phyloP scores from a whole-genome alignment of 1,140 invertebrate species.

The Drosophila micromelanica region DNA sequence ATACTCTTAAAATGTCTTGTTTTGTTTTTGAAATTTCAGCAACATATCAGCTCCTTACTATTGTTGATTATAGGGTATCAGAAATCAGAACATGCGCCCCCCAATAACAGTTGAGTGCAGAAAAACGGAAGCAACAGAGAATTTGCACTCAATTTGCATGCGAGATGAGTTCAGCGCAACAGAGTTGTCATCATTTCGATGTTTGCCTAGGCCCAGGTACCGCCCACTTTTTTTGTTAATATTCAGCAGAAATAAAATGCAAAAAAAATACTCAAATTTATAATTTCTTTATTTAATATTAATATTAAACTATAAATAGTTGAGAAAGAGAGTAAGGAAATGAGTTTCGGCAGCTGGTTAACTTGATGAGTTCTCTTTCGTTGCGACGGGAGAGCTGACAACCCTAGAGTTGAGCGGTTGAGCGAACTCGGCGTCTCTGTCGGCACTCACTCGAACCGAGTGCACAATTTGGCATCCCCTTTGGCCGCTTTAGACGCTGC shows the following conservation, averaged over 20 bases:
- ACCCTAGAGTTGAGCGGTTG: constrained; percentile 32
- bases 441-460: constrained; percentile 47
- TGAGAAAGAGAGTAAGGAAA: no score
- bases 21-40: neutral
- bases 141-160: constrained; percentile 46
- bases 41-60: no score
- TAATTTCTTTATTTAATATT: no score
- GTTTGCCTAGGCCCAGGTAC: neutral
- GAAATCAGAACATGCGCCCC: constrained; percentile 22
- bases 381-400: constrained; percentile 22
- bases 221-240: constrained; percentile 2
- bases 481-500: constrained; percentile 16
- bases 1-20: no score
- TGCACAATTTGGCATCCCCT: constrained; percentile 15
- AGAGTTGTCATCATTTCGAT: constrained; percentile 18
- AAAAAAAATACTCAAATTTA: no score
- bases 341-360: no score
- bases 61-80: constrained; percentile 8
- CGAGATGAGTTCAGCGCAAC: constrained; percentile 15
- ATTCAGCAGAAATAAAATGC: no score
- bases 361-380: no score
- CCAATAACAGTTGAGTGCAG: constrained; percentile 20
- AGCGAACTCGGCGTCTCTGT: constrained; percentile 34
- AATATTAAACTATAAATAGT: no score
- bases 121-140: constrained; percentile 21